Evolutionary conservation across 2,888 invertebrate species (phyloP).

Genomic region (Anoncus sp.): DNA sequence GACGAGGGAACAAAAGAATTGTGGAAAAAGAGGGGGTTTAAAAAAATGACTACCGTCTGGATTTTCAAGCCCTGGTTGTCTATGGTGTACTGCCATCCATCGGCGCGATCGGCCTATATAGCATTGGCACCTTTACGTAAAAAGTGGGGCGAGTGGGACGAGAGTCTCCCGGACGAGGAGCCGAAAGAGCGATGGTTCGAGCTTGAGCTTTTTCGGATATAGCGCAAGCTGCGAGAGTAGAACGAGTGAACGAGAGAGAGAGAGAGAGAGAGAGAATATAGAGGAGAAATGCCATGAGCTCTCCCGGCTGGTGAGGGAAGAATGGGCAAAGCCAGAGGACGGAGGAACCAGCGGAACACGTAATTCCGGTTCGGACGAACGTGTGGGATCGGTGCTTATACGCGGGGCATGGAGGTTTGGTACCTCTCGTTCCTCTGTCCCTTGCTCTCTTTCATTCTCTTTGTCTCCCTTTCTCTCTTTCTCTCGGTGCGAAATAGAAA

Average conservation of each 20-base stretch:
- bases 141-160: conserved; percentile 21
- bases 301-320: conserved; percentile 28
- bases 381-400: conserved; percentile 42
- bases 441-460: not conserved
- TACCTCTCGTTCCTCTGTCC: conserved; percentile 11
- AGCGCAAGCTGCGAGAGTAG: conserved; percentile 38
- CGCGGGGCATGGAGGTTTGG: conserved; percentile 19
- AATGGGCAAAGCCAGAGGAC: conserved; percentile 33
- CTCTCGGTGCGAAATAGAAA: conserved; percentile 2
- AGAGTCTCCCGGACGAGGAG: conserved; percentile 52
- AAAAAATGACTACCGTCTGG: conserved; percentile 55
- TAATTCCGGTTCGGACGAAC: conserved; percentile 58
- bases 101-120: conserved; percentile 31
- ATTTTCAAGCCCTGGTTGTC: conserved; percentile 37
- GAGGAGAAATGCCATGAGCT: conserved; percentile 49
- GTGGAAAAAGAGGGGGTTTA: conserved; percentile 66
- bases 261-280: conserved; percentile 26
- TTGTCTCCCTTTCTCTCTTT: conserved; percentile 1
- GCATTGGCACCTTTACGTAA: conserved; percentile 25
- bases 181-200: conserved; percentile 56
- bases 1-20: conserved; percentile 37
- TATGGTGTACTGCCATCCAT: conserved; percentile 46
- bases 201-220: conserved; percentile 42
- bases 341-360: conserved; percentile 53
- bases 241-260: conserved; percentile 11